Percentiles rank a stretch among this genome's conserved stretches.
Conservation (phyloP, 2,797 vertebrate genomes). For the Xenopus petersii region DNA sequence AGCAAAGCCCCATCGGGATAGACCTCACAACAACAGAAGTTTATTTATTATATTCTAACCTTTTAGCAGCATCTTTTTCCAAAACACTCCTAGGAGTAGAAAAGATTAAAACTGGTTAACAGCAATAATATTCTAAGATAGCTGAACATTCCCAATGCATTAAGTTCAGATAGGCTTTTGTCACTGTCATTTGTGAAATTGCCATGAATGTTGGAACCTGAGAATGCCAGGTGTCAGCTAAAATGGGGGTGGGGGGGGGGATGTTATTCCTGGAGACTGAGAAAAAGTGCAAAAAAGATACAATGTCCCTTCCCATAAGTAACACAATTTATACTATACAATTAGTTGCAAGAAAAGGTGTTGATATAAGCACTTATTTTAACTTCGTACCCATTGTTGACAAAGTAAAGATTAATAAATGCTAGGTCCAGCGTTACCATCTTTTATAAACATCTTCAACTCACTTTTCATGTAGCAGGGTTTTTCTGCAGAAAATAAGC, state of each 20-base stretch:
- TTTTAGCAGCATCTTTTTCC: no score
- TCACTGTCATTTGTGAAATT: slow-evolving; percentile 52
- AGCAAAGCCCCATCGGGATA: slow-evolving; percentile 77
- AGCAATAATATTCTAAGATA: no score
- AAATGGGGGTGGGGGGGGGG: neutral
- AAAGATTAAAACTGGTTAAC: no score
- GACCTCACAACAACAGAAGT: slow-evolving; percentile 60
- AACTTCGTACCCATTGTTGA: slow-evolving; percentile 58
- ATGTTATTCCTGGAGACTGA: neutral
- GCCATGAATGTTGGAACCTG: no score
- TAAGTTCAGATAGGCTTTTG: slow-evolving; percentile 69
- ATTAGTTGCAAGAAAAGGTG: slow-evolving; percentile 80
- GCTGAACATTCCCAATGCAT: no score
- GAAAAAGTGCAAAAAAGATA: slow-evolving; percentile 49
- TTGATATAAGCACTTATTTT: slow-evolving; percentile 74
- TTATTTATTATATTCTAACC: no score
- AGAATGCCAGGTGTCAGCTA: no score
- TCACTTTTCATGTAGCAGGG: neutral
- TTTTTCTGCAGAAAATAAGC: no score
- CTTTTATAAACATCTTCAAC: neutral
- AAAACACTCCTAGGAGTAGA: no score
- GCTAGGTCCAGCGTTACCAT: neutral
- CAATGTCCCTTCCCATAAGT: slow-evolving; percentile 76
- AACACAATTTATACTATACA: slow-evolving; percentile 74
- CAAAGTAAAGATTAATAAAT: slow-evolving; percentile 53